Base-by-base conservation (phyloP, 2,888 invertebrate genomes). In the Rugalucina vietnamica region DNA sequence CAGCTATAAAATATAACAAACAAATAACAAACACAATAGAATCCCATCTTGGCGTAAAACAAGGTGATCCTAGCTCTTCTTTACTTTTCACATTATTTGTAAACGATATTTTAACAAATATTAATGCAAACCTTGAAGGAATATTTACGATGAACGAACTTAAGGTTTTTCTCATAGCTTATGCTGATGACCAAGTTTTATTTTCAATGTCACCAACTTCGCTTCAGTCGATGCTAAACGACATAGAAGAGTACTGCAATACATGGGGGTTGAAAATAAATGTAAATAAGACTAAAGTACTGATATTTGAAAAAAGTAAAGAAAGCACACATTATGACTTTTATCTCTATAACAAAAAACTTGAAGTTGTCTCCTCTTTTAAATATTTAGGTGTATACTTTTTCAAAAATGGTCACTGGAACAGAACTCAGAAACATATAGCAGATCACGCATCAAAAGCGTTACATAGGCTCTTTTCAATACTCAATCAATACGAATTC, bases 201-300 rank as follows among this genome's bases (percentile, higher is more conserved):
- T 76, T 65, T 21, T 24, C 76, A 29, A 65, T 27, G 0, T 43
- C 76, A 21, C 69, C 37, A 21, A 39, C 27, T 37, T 21, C 43
- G 3, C 54, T 65, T 12, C 76, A 76, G 32, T 65, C 39, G 5
- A 76, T 76, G 65, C 21, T 76, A 65, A 76, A 5, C 21, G 65
- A 76, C 29, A 43, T 76, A 18, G 69, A 65, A 18, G 4, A 37
- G 14, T 76, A 76, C 29, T 76, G 69, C 43, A 14, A 36, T 18
- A 8, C 3, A 29, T 43, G 76, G 65, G 65, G 39, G 5, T 36
- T 36, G 18, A 32, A 70, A 37, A 70, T 70, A 18, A 70, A 70
- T 21, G 37, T 37, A n/a, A n/a, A 3, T 5, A 70, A 70, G 29
- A 70, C 34, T 1, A 70, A 70, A 36, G 70, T 70, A 36, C 5